These are phyloP conservation scores for Kryptopterus vitreolus DNA, from an alignment of 2,797 vertebrate genomes.

Conservation along the genomic window DNA sequence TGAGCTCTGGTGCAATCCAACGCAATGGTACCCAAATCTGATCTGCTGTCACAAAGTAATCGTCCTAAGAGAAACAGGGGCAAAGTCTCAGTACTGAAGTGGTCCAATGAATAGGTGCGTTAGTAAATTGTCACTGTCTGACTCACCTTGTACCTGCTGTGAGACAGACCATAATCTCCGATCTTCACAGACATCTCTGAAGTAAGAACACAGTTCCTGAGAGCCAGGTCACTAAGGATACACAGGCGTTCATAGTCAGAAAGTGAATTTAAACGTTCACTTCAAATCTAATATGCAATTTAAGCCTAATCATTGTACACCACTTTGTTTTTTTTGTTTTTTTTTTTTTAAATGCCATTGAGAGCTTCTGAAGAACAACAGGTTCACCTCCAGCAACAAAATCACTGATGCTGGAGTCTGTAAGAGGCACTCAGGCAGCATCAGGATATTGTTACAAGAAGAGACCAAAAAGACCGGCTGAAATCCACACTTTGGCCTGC, in stretches of 20 bases:
- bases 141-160: conserved; percentile 91
- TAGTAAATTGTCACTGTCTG: too few relatives aligned
- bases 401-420: conserved; percentile 99
- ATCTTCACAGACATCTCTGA: conserved; percentile 94
- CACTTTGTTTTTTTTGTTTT: too few relatives aligned
- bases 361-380: conserved; percentile 47
- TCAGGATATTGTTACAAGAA: conserved; percentile 98
- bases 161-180: conserved; percentile 93
- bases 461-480: conserved; percentile 66
- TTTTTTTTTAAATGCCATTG: conserved; percentile 9
- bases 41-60: conserved; percentile 95
- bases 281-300: not conserved
- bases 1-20: conserved; percentile 97
- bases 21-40: conserved; percentile 97
- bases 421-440: conserved; percentile 92
- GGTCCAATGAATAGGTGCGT: not conserved
- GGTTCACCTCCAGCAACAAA: conserved; percentile 94
- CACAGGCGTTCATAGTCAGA: conserved; percentile 8
- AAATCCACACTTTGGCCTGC: conserved; percentile 17
- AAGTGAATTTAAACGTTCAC: not conserved
- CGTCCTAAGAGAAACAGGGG: conserved; percentile 76
- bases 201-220: conserved; percentile 91
- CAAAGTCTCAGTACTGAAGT: not conserved
- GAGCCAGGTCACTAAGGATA: conserved; percentile 85
- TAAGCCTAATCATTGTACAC: not conserved